Evolutionary conservation across 2,113 vertebrate species (phyloP).

Genomic region (Gallinago undulata): DNA sequence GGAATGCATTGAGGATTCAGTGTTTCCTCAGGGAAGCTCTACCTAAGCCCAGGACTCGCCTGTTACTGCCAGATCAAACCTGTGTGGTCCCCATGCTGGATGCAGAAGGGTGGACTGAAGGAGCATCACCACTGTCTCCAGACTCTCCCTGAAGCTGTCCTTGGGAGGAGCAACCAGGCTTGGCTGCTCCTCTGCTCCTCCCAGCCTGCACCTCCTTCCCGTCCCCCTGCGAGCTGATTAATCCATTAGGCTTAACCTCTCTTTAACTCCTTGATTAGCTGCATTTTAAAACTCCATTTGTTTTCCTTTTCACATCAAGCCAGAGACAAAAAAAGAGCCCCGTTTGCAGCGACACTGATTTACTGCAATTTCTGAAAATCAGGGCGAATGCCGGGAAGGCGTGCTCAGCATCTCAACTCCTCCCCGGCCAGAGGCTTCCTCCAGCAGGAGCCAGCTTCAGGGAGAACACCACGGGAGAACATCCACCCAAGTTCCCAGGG

Average conservation of each 20-base stretch:
- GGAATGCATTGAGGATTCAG: fast-evolving
- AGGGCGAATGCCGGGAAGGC: not conserved
- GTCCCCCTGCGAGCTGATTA: conserved; percentile 63
- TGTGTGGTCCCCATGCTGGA: not conserved
- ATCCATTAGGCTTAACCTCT: conserved; percentile 76
- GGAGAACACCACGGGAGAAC: not conserved
- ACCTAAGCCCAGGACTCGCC: not conserved
- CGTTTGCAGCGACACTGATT: conserved; percentile 73
- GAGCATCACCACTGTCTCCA: not conserved
- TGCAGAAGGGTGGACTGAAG: not conserved
- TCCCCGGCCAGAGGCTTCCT: not conserved
- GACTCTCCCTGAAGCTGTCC: not conserved
- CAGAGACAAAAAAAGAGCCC: conserved; percentile 61
- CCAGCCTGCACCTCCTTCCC: not conserved
- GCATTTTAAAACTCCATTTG: conserved; percentile 76
- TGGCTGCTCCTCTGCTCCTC: not conserved
- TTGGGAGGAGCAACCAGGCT: not conserved
- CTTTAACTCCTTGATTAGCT: conserved; percentile 79
- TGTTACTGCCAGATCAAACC: not conserved
- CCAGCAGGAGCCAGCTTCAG: not conserved
- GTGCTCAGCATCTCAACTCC: conserved; percentile 62
- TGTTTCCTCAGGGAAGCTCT: not conserved
- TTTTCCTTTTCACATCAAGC: conserved; percentile 75
- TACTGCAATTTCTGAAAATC: conserved; percentile 77
- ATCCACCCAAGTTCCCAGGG: not conserved